Evolutionary conservation across 2,113 vertebrate genomes (phyloP), one percentile per base, ranked within the genome.

Genomic region (Gadus chalcogrammus): DNA sequence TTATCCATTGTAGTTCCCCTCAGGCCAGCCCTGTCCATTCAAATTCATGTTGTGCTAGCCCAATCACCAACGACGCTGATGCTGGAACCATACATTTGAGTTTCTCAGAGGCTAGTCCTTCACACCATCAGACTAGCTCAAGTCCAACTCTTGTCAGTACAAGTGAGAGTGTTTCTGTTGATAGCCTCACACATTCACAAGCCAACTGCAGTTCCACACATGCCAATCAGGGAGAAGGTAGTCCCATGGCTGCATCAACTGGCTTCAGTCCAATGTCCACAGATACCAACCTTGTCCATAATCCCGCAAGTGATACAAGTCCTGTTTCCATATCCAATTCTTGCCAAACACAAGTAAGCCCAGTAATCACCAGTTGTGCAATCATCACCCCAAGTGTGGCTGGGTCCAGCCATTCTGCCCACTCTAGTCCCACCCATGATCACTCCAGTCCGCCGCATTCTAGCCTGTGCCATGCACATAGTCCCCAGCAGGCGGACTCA

Each of bases 321-420:
- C 61, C 31, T 15, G 24, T 61, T 16, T 59, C 55, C 61, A 65
- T 16, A 56, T 65, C 72, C 61, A 13, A 9, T 12, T 12, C n/a
- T 6, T 20, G 12, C 67, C 82, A 70, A 71, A 52, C 15, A 42
- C 63, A 17, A 38, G 28, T 15, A 0, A 62, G 22, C 62, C 65
- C 59, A 59, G 70, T 28, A 61, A 42, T 61, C 22, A 3, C 42
- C 48, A 62, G 48, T 55, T 73, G 78, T 63, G 61, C 28, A 59
- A 9, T 24, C 0, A 0, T 63, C 35, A 64, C 69, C 74, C 70
- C 72, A 22, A 70, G 76, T 74, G 65, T 70, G 53, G 53, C 59
- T 9, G 58, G 71, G 78, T 80, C 83, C 82, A 86, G 81, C 81
- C 80, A 68, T 83, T 79, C 78, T 77, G 81, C 82, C 84, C 83